Base-by-base conservation (phyloP, 2,797 vertebrate species). In the Eidolon dupreanum region DNA sequence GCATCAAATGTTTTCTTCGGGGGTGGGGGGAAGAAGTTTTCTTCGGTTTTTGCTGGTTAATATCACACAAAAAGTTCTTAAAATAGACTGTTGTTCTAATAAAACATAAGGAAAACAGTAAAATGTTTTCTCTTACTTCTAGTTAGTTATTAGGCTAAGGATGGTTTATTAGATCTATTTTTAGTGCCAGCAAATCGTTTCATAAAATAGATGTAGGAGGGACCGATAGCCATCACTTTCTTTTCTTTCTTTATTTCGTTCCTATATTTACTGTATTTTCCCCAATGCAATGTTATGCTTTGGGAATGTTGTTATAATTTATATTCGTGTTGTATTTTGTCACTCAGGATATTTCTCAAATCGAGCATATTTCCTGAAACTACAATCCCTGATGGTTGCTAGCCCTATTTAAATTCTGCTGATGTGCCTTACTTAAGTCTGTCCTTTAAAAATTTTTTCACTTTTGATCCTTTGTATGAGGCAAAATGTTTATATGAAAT, bases 1-100 rank as follows among this genome's bases (percentile, higher is more conserved):
- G 5, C 28, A 83, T 92, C 78, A 95, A 31, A 59, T 88, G 36
- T 90, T 97, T 83, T 59, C 88, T 83, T 63, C 90, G 38, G 73
- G 85, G 11, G 38, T 41, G 6, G 41, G 41, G 41, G 41, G 7
- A 16, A 5, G 12, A 11, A 49, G 41, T 90, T 97, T 83, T 59
- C 86, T 83, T 61, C 91, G 33, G 75, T 84, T 11, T 97, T 95
- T 93, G 0, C 19, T 94, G 61, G 0, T 31, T 36, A 66, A 84
- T 49, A 92, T 78, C 31, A 89, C 28, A 57, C 89, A 24, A 19
- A 24, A 53, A 66, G 22, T 93, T 94, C 96, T 88, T 63, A 85
- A 88, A 92, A 74, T 36, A 63, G 41, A 33, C 59, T 78, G 8
- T 19, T 70, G 1, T 75, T 41, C 85, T 65, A 61, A 93, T 17